Percentiles rank a stretch among this genome's conserved stretches.
These are phyloP conservation scores for Larimichthys crocea DNA, from an alignment of 2,113 vertebrate genomes.

Conservation along the genomic window DNA sequence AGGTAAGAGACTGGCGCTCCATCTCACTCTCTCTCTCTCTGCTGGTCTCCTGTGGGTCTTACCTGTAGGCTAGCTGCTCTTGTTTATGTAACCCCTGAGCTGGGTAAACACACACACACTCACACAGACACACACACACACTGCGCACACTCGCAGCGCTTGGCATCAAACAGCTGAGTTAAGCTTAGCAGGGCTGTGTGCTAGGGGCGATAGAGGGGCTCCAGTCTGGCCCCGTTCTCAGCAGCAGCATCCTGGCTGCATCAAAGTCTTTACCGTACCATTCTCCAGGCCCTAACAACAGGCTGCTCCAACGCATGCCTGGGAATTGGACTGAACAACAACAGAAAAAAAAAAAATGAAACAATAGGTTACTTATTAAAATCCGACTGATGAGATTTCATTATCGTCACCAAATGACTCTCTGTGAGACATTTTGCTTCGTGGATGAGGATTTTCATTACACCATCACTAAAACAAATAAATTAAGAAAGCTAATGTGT, in stretches of 20 bases:
- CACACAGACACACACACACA: not conserved
- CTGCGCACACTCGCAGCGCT: conserved; percentile 45
- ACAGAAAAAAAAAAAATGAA: conserved; percentile 30
- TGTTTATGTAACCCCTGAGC: conserved; percentile 79
- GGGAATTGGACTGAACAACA: conserved; percentile 52
- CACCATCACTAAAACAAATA: conserved; percentile 6
- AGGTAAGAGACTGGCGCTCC: conserved; percentile 63
- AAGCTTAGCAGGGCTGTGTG: conserved; percentile 71
- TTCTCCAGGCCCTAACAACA: conserved; percentile 74
- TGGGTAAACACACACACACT: conserved; percentile 58
- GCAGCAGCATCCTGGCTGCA: conserved; percentile 70
- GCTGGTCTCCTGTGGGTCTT: conserved; percentile 76
- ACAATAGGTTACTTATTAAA: conserved; percentile 69
- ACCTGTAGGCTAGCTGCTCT: conserved; percentile 79
- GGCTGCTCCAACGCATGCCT: conserved; percentile 61
- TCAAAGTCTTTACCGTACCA: conserved; percentile 63
- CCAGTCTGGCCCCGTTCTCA: conserved; percentile 68
- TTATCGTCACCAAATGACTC: conserved; percentile 42
- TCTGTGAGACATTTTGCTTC: conserved; percentile 29
- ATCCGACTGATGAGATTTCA: conserved; percentile 58
- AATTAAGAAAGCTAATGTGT: conserved; percentile 23
- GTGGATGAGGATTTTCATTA: conserved; percentile 34
- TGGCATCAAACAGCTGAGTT: conserved; percentile 79
- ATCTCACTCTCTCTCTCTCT: conserved; percentile 53
- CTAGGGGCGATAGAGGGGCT: conserved; percentile 71